Conservation (phyloP, 2,888 invertebrate genomes). For the Disparrhopalites patrizii region DNA sequence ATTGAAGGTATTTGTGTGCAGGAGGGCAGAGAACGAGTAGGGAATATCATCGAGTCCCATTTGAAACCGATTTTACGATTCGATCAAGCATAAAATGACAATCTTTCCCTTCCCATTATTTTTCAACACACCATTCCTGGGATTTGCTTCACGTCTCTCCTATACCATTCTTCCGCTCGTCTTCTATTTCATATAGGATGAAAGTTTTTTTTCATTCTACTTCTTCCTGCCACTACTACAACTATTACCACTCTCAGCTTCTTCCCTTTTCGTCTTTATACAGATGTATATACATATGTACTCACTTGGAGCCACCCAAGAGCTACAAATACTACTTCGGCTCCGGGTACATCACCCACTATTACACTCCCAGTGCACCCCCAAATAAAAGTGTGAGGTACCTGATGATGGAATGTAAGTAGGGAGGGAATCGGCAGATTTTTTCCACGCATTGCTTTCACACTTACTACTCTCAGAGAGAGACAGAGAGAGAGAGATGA, state of each 20-base stretch:
- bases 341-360: no score
- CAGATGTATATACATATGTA: background rate
- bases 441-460: background rate
- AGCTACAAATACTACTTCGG: no score
- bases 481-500: background rate
- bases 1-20: conserved; percentile 28
- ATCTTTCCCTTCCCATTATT: conserved; percentile 48
- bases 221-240: background rate
- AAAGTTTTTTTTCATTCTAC: background rate
- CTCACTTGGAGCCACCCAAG: no score
- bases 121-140: conserved; percentile 47
- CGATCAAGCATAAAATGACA: conserved; percentile 49
- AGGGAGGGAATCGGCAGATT: background rate
- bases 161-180: background rate
- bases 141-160: conserved; percentile 20
- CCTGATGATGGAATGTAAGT: background rate
- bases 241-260: background rate
- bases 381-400: background rate
- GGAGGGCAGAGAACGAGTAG: conserved; percentile 19
- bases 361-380: background rate
- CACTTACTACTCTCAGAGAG: background rate
- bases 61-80: conserved; percentile 49
- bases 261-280: background rate
- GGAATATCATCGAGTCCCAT: conserved; percentile 39
- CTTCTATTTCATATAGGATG: background rate